Percentiles rank a stretch among this genome's conserved stretches.
These are phyloP conservation scores for Tromatobia lineatoria DNA, from an alignment of 2,888 invertebrate genomes.

Conservation along the genomic window DNA sequence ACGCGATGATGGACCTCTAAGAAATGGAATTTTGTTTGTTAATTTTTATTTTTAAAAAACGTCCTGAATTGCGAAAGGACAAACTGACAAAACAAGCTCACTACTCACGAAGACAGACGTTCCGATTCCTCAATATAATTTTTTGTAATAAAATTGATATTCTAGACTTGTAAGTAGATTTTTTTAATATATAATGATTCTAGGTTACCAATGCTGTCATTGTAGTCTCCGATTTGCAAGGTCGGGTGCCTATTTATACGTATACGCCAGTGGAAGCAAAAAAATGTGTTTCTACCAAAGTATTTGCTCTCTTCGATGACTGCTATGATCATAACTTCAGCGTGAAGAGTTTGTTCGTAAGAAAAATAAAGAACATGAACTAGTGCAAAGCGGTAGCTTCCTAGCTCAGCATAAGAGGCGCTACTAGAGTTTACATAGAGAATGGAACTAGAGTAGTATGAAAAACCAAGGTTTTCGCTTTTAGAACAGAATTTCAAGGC, in stretches of 20 bases:
- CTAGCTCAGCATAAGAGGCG: neutral
- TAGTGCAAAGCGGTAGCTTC: constrained; percentile 7
- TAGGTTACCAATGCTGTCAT: constrained; percentile 9
- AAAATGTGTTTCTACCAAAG: constrained; percentile 22
- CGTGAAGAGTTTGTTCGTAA: neutral
- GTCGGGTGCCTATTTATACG: constrained; percentile 11
- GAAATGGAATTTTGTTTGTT: too few species aligned
- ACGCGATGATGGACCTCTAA: too few species aligned
- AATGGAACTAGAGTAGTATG: constrained; percentile 15
- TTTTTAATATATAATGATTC: too few species aligned
- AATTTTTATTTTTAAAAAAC: too few species aligned
- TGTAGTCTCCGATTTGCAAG: neutral
- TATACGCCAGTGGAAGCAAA: constrained; percentile 5
- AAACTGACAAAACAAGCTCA: too few species aligned
- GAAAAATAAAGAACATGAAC: constrained; percentile 28
- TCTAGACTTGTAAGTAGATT: neutral
- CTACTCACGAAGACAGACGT: too few species aligned
- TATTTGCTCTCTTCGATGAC: constrained; percentile 2
- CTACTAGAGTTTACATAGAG: neutral
- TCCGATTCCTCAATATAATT: too few species aligned
- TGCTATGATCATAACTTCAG: constrained; percentile 1
- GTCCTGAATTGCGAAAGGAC: too few species aligned
- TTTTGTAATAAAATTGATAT: too few species aligned
- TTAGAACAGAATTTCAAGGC: too few species aligned
- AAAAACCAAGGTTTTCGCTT: too few species aligned